phyloP scores from a whole-genome alignment of 2,797 vertebrate species.

The Gobionotothen gibberifrons region DNA sequence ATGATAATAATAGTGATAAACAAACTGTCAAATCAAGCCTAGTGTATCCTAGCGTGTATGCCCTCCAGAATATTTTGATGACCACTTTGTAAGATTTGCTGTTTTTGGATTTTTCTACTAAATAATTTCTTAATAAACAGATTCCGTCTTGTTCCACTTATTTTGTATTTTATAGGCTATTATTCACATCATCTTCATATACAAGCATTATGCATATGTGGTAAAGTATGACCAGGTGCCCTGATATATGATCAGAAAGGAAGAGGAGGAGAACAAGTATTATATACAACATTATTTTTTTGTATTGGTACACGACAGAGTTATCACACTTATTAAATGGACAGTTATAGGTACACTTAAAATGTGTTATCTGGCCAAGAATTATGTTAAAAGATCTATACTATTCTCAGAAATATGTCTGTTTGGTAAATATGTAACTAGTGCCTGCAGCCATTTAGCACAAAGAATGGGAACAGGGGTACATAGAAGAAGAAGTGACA shows the following conservation, averaged over 20 bases:
- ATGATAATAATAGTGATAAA: constrained; percentile 10
- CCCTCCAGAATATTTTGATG: constrained; percentile 22
- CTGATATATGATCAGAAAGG: background rate
- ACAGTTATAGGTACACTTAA: background rate
- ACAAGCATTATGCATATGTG: background rate
- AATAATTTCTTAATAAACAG: constrained; percentile 70
- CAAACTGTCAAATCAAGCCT: constrained; percentile 7
- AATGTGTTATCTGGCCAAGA: background rate
- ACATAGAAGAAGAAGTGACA: background rate
- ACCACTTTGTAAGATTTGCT: constrained; percentile 47
- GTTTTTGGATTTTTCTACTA: constrained; percentile 47
- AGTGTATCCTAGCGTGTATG: constrained; percentile 7
- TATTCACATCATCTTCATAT: background rate
- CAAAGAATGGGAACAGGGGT: background rate
- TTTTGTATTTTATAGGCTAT: constrained; percentile 11
- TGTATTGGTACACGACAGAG: background rate
- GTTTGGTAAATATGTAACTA: background rate
- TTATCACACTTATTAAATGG: background rate
- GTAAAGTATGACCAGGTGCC: background rate
- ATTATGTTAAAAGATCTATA: background rate
- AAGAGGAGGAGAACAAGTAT: background rate
- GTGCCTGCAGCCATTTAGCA: background rate
- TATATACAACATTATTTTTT: background rate
- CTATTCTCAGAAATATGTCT: background rate
- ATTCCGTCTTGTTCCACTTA: constrained; percentile 29